Percentiles rank a stretch among this genome's conserved stretches.
Conservation (phyloP, 2,888 invertebrate genomes). For the Leptinotarsa juncta region DNA sequence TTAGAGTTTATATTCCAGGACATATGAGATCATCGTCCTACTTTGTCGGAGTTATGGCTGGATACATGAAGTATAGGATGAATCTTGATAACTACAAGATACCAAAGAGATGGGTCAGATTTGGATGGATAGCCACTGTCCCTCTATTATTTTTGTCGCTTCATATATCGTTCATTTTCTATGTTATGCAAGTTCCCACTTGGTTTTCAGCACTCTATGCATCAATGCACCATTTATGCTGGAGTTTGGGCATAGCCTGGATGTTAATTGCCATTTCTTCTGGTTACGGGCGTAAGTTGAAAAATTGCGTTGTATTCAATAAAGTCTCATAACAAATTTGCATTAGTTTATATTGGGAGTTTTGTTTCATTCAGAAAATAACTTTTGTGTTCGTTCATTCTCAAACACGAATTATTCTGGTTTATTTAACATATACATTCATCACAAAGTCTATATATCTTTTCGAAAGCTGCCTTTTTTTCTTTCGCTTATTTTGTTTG, state of each 20-base stretch:
- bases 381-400: too few relatives aligned
- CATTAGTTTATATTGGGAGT: too few relatives aligned
- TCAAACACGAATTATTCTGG: too few relatives aligned
- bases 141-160: slow-evolving; percentile 51
- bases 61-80: slow-evolving; percentile 57
- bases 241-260: slow-evolving; percentile 59
- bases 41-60: slow-evolving; percentile 58
- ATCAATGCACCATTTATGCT: slow-evolving; percentile 57
- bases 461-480: too few relatives aligned
- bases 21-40: slow-evolving; percentile 59
- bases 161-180: slow-evolving; percentile 58
- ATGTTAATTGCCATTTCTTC: slow-evolving; percentile 58
- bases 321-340: too few relatives aligned
- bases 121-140: slow-evolving; percentile 54
- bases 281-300: slow-evolving; percentile 58
- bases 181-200: slow-evolving; percentile 52
- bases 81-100: slow-evolving; percentile 51
- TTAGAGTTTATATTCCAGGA: slow-evolving; percentile 58
- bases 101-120: slow-evolving; percentile 45
- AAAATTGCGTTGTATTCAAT: too few relatives aligned
- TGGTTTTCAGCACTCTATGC: slow-evolving; percentile 58
- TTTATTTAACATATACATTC: too few relatives aligned
- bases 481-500: too few relatives aligned
- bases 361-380: too few relatives aligned
- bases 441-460: too few relatives aligned